phyloP scores from a whole-genome alignment of 2,888 invertebrate genomes.

The Hirtodrosophila confusa region DNA sequence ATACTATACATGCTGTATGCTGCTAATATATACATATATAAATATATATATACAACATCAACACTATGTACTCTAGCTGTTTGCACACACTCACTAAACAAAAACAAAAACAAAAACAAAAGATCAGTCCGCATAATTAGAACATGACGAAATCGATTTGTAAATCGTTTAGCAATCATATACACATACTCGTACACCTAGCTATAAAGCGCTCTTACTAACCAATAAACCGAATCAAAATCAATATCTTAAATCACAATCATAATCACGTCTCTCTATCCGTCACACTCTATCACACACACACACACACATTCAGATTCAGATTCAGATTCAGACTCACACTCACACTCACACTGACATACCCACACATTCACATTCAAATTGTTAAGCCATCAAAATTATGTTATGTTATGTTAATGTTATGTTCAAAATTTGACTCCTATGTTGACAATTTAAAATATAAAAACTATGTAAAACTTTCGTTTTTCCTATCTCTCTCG shows the following conservation, averaged over 20 bases:
- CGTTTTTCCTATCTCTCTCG: conserved; percentile 41
- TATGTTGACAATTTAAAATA: conserved; percentile 52
- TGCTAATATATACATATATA: conserved; percentile 45
- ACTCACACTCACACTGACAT: conserved; percentile 11
- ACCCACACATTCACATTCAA: conserved; percentile 32
- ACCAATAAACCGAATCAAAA: conserved; percentile 18
- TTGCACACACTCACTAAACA: conserved; percentile 45
- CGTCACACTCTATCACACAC: conserved; percentile 36
- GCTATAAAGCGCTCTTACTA: conserved; percentile 34
- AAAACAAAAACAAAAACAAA: conserved; percentile 15
- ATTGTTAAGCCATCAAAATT: conserved; percentile 71
- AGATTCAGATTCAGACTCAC: conserved; percentile 40
- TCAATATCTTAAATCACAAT: conserved; percentile 40
- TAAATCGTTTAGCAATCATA: conserved; percentile 39
- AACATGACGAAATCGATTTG: conserved; percentile 49
- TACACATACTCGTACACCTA: conserved; percentile 11
- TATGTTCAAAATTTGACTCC: conserved; percentile 55
- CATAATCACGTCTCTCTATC: conserved; percentile 51
- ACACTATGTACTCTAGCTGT: conserved; percentile 60
- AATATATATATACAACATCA: conserved; percentile 39
- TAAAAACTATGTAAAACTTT: conserved; percentile 63
- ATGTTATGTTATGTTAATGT: conserved; percentile 67
- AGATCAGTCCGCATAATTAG: conserved; percentile 23
- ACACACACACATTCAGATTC: conserved; percentile 31
- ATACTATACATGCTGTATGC: conserved; percentile 56